phyloP scores from a whole-genome alignment of 2,113 vertebrate species.

The Dascyllus trimaculatus region DNA sequence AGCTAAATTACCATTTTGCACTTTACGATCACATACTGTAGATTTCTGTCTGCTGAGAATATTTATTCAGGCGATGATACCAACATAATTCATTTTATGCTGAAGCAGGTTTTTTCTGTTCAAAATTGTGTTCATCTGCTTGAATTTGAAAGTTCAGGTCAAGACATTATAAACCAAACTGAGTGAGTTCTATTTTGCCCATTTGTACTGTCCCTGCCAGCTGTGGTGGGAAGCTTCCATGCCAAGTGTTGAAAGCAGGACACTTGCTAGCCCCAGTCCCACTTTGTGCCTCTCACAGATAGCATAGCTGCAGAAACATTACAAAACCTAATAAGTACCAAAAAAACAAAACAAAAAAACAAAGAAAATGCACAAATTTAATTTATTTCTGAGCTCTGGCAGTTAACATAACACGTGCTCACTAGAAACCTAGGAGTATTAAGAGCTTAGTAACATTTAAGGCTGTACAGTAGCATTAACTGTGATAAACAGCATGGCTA shows the following conservation, averaged over 20 bases:
- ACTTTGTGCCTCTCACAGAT: background rate
- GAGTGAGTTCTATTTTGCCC: background rate
- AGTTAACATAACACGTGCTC: background rate
- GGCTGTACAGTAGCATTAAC: background rate
- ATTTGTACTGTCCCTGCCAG: background rate
- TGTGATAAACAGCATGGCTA: background rate
- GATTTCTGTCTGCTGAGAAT: background rate
- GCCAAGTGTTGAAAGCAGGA: background rate
- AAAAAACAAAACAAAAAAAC: background rate
- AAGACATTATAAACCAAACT: background rate
- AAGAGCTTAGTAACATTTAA: constrained; percentile 1
- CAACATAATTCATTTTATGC: background rate
- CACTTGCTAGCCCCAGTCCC: background rate
- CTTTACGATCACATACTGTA: background rate
- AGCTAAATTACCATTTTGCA: background rate
- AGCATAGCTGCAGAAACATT: background rate
- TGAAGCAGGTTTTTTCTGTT: background rate
- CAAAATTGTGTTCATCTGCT: background rate
- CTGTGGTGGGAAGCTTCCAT: background rate
- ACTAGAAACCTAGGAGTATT: background rate
- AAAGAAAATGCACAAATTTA: background rate
- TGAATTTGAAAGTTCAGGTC: background rate
- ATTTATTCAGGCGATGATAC: background rate
- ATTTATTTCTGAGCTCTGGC: background rate
- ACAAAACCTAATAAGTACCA: background rate